Evolutionary conservation across 2,888 invertebrate genomes (phyloP).

Genomic region (Xestia sexstrigata): DNA sequence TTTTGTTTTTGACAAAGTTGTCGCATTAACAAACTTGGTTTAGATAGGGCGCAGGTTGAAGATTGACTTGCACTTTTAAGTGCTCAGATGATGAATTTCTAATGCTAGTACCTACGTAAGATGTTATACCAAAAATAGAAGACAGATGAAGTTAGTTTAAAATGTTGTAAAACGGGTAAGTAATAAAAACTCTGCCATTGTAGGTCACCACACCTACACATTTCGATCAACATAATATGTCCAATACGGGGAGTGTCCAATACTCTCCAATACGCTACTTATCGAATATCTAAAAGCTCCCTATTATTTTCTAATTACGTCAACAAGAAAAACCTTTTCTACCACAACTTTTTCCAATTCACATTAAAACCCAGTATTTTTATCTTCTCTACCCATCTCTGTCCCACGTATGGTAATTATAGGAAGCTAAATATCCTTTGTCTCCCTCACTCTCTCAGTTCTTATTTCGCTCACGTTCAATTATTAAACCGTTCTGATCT

Average conservation of each 20-base stretch:
- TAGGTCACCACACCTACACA: neutral
- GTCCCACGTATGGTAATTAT: conserved; percentile 44
- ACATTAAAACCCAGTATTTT: conserved; percentile 36
- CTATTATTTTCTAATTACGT: neutral
- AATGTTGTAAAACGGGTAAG: too few species aligned
- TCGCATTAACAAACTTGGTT: too few species aligned
- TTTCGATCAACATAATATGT: neutral
- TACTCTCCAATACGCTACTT: neutral
- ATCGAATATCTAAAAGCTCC: neutral
- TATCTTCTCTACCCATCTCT: conserved; percentile 22
- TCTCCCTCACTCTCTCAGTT: conserved; percentile 56
- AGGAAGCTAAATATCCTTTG: conserved; percentile 43
- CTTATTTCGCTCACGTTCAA: conserved; percentile 67
- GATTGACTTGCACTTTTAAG: neutral
- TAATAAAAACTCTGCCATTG: too few species aligned
- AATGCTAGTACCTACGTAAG: neutral
- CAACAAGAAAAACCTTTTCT: conserved; percentile 45
- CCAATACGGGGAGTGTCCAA: neutral
- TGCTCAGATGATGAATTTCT: neutral
- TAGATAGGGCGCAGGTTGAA: too few species aligned
- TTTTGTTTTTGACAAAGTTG: neutral
- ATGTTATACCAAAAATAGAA: neutral
- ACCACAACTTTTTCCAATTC: conserved; percentile 9
- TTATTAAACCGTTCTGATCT: conserved; percentile 80
- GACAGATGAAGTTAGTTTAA: neutral